phyloP scores from a whole-genome alignment of 2,888 invertebrate species.

The Caenorhabditis zanzibari region DNA sequence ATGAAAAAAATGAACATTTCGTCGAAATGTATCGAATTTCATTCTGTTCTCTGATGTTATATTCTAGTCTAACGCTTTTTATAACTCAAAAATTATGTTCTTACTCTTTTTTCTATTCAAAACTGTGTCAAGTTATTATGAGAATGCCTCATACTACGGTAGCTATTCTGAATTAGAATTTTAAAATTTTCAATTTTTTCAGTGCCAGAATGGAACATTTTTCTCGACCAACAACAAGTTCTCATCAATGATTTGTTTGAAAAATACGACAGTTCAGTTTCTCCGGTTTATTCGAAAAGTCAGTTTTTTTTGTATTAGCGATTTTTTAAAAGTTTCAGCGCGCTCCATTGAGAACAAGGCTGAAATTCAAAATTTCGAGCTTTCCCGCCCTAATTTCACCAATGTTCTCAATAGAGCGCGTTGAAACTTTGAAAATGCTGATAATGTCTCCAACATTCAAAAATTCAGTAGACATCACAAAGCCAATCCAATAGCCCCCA shows the following conservation, averaged over 20 bases:
- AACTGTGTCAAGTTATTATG: conserved; percentile 2
- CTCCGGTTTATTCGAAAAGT: conserved; percentile 25
- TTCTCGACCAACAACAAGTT: conserved; percentile 1
- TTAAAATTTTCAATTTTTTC: background rate
- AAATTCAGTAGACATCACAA: conserved; percentile 1
- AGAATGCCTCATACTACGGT: conserved; percentile 28
- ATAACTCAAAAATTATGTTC: too few relatives aligned
- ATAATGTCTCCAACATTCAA: too few relatives aligned
- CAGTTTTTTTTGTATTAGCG: background rate
- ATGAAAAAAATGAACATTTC: too few relatives aligned
- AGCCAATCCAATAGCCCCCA: background rate
- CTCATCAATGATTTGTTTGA: conserved; percentile 14
- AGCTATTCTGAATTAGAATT: background rate
- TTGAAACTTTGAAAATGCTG: too few relatives aligned
- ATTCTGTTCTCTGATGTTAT: too few relatives aligned
- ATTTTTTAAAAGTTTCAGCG: background rate
- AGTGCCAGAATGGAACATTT: conserved; percentile 17
- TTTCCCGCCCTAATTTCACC: too few relatives aligned
- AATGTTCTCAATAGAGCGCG: too few relatives aligned
- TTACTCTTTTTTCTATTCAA: too few relatives aligned
- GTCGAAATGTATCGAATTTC: too few relatives aligned
- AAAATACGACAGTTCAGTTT: background rate
- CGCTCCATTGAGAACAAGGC: too few relatives aligned
- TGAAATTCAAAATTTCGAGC: too few relatives aligned
- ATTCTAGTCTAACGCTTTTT: too few relatives aligned